phyloP scores from a whole-genome alignment of 2,113 vertebrate genomes.

The Gobius niger region DNA sequence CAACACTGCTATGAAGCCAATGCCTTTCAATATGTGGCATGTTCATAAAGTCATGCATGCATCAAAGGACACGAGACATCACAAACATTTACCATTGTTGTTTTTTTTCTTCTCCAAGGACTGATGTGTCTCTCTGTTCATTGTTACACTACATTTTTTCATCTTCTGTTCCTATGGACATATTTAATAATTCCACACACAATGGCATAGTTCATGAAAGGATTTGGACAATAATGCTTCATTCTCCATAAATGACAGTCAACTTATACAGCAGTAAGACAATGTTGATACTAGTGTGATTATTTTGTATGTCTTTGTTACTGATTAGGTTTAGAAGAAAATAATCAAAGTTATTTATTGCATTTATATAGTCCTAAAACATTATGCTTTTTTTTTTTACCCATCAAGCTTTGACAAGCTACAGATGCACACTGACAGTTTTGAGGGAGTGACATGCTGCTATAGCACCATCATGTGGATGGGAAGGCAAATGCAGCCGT shows the following conservation, averaged over 20 bases:
- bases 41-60: slow-evolving; percentile 50
- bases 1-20: slow-evolving; percentile 52
- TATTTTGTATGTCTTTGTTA: no score
- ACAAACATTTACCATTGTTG: slow-evolving; percentile 12
- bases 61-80: slow-evolving; percentile 27
- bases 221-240: no score
- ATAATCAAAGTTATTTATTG: not conserved
- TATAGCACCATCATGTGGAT: slow-evolving; percentile 76
- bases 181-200: no score
- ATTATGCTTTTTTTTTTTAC: not conserved
- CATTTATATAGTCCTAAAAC: slow-evolving; percentile 18
- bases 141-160: no score
- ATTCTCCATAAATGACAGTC: no score
- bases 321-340: no score
- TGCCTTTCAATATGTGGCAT: slow-evolving; percentile 52
- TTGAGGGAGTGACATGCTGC: slow-evolving; percentile 54
- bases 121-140: slow-evolving; percentile 5
- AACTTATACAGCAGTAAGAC: no score
- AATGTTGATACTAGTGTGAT: no score
- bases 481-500: slow-evolving; percentile 19
- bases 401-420: not conserved
- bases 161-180: no score
- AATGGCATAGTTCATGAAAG: no score
- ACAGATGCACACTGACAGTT: slow-evolving; percentile 20
- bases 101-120: slow-evolving; percentile 11